phyloP scores from a whole-genome alignment of 2,888 invertebrate species.

The Tridacna crocea region DNA sequence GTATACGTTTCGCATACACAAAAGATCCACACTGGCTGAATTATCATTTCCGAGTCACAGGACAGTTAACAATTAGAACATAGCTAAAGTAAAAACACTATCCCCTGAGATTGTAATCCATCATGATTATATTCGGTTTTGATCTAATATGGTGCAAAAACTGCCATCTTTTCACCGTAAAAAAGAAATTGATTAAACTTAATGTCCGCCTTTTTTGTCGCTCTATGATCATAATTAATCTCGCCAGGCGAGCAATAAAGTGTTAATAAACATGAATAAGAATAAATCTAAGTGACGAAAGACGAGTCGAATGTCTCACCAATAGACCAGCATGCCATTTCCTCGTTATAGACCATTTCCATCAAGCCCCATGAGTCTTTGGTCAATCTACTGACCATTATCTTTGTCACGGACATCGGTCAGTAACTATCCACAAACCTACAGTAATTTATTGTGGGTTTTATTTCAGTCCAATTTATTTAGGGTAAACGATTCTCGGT shows the following conservation, averaged over 20 bases:
- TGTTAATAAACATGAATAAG: constrained; percentile 27
- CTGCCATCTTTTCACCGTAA: neutral
- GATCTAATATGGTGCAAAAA: constrained; percentile 16
- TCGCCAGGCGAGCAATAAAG: constrained; percentile 24
- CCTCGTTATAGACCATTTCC: constrained; percentile 15
- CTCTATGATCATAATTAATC: constrained; percentile 8
- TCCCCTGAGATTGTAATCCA: constrained; percentile 7
- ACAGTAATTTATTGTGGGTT: constrained; percentile 18
- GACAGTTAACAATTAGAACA: too few relatives aligned
- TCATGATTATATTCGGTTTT: constrained; percentile 4
- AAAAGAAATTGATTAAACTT: constrained; percentile 1
- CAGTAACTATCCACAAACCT: neutral
- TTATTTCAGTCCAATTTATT: constrained; percentile 22
- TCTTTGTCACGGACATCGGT: constrained; percentile 25
- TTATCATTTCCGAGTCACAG: too few relatives aligned
- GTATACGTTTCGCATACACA: too few relatives aligned
- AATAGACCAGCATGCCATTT: constrained; percentile 6
- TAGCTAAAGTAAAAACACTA: neutral
- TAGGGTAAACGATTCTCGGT: constrained; percentile 18
- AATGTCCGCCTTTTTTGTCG: constrained; percentile 13
- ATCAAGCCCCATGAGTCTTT: neutral
- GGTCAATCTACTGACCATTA: constrained; percentile 28
- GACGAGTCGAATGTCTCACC: constrained; percentile 7
- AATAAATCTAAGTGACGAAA: constrained; percentile 28
- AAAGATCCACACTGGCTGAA: too few relatives aligned